A percentile compares a stretch with the other conserved stretches of the same genome.
Conservation (phyloP, 2,888 invertebrate genomes). For the Oscheius sp. region DNA sequence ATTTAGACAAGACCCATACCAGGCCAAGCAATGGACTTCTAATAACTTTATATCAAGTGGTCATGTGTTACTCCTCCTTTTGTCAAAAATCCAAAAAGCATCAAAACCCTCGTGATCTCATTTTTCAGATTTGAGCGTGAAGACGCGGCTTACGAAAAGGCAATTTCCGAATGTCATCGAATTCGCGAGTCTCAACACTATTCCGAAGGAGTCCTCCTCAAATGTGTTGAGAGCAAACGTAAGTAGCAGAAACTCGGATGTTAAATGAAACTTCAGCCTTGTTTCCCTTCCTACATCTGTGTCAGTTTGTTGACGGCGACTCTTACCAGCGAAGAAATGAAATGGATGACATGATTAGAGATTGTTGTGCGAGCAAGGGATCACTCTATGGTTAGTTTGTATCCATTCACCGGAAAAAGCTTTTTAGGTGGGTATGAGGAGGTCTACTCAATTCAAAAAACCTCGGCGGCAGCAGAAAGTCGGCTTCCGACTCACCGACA, state of each 20-base stretch:
- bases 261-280: constrained; percentile 57
- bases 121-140: constrained; percentile 57
- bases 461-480: constrained; percentile 49
- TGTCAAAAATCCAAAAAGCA: too few species aligned
- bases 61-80: too few species aligned
- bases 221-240: constrained; percentile 70
- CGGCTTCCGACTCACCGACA: constrained; percentile 62
- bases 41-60: too few species aligned
- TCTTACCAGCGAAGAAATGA: constrained; percentile 51
- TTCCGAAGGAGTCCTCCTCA: constrained; percentile 64
- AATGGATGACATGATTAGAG: constrained; percentile 52
- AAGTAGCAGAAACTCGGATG: constrained; percentile 16
- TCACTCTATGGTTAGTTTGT: constrained; percentile 47
- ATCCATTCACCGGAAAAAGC: background rate
- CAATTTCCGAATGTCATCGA: constrained; percentile 64
- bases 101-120: too few species aligned
- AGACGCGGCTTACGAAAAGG: constrained; percentile 62
- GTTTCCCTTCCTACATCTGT: constrained; percentile 68
- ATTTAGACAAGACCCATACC: too few species aligned
- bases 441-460: constrained; percentile 65
- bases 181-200: constrained; percentile 57
- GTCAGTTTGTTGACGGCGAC: constrained; percentile 57
- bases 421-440: constrained; percentile 67
- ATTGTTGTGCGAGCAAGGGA: constrained; percentile 52
- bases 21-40: too few species aligned